Evolutionary conservation across 2,888 invertebrate species (phyloP).

Genomic region (Megaustenia siamemsis): DNA sequence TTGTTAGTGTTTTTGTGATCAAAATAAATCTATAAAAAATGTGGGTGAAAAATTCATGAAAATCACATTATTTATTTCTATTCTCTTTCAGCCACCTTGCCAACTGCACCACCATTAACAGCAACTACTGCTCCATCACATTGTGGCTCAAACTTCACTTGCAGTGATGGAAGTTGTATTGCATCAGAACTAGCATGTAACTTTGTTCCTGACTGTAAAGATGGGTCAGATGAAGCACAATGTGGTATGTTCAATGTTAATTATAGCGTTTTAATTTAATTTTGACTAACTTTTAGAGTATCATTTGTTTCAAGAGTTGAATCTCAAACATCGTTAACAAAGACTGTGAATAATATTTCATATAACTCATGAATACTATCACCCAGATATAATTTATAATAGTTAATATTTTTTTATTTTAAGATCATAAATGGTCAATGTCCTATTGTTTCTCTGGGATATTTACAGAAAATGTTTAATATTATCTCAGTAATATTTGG

Average conservation of each 20-base stretch:
- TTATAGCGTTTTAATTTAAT: neutral
- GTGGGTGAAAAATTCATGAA: no score
- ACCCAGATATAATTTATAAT: neutral
- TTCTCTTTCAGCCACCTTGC: slow-evolving; percentile 56
- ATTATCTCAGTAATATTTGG: no score
- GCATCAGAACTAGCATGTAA: slow-evolving; percentile 70
- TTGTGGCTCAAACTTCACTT: slow-evolving; percentile 64
- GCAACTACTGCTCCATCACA: slow-evolving; percentile 66
- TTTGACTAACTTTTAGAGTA: neutral
- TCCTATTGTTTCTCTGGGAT: no score
- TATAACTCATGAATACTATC: neutral
- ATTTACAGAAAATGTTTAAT: no score
- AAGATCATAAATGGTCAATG: no score
- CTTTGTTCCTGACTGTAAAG: slow-evolving; percentile 68
- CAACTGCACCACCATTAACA: slow-evolving; percentile 63
- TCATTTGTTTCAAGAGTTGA: neutral
- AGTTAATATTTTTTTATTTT: no score
- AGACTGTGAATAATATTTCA: neutral
- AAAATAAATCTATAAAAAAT: no score
- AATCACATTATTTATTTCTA: neutral
- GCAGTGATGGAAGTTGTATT: slow-evolving; percentile 65
- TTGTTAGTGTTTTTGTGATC: no score
- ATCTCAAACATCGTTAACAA: neutral
- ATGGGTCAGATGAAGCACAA: slow-evolving; percentile 70
- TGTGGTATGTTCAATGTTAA: slow-evolving; percentile 67